Conservation (phyloP, 2,888 invertebrate genomes). For the Tenthredo livida region DNA sequence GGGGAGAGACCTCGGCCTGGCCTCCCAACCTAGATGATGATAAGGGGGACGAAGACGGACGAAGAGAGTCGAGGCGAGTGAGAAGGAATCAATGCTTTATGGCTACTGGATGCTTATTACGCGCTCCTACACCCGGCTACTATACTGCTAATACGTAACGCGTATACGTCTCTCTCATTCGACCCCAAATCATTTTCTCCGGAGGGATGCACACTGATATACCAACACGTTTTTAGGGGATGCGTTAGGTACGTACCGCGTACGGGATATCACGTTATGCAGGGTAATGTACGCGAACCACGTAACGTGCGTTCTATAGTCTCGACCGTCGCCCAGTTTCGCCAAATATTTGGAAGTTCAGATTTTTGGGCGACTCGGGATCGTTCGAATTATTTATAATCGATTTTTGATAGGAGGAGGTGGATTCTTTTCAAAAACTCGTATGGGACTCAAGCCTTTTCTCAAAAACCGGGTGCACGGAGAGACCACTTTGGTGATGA, state of each 20-base stretch:
- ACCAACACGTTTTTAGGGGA: background rate
- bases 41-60: constrained; percentile 37
- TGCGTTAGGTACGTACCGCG: background rate
- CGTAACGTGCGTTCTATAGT: background rate
- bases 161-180: background rate
- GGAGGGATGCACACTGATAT: background rate
- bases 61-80: constrained; percentile 47
- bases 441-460: background rate
- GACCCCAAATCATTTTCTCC: background rate
- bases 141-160: background rate
- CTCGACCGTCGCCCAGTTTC: background rate
- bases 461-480: too few species aligned
- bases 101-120: constrained; percentile 22
- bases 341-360: background rate
- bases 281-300: background rate
- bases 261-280: background rate
- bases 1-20: constrained; percentile 12
- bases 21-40: constrained; percentile 36
- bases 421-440: background rate
- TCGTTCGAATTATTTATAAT: background rate
- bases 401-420: background rate
- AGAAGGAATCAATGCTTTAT: constrained; percentile 47
- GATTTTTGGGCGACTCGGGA: background rate
- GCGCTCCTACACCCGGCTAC: background rate
- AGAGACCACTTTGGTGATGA: too few species aligned